Percentiles rank a stretch among this genome's conserved stretches.
Evolutionary conservation across 2,113 vertebrate species (phyloP).

Genomic region (Echinops telfairi): DNA sequence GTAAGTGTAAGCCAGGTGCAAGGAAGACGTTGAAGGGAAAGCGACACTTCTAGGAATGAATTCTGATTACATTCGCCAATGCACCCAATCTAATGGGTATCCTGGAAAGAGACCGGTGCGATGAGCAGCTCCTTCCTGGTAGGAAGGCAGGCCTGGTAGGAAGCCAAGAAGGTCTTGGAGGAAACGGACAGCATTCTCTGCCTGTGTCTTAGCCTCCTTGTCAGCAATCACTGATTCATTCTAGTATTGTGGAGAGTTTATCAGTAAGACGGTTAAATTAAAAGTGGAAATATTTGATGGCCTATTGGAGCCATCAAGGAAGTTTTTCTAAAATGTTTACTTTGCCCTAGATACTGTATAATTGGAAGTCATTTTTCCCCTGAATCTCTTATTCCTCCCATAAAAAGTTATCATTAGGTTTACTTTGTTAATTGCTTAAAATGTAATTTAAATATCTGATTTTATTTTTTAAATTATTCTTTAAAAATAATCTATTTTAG

Average conservation of each 20-base stretch:
- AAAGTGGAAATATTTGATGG: constrained; percentile 11
- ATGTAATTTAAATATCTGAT: constrained; percentile 21
- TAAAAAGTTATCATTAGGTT: constrained; percentile 7
- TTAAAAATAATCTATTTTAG: constrained; percentile 26
- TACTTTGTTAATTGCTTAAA: constrained; percentile 55
- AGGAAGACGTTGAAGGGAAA: not conserved
- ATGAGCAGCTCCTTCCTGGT: not conserved
- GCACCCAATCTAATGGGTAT: not conserved
- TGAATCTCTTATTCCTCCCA: not conserved
- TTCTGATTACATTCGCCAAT: not conserved
- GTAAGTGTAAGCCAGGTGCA: not conserved
- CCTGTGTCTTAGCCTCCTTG: not conserved
- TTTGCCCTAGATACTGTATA: not conserved
- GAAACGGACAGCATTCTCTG: not conserved
- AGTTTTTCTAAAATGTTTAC: constrained; percentile 17
- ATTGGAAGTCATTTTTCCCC: not conserved
- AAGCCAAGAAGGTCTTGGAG: not conserved
- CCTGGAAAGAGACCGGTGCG: not conserved
- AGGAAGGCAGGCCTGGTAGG: not conserved
- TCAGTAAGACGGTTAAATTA: not conserved
- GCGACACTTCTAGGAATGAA: rapidly evolving
- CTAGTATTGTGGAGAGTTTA: not conserved
- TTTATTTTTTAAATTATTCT: constrained; percentile 39
- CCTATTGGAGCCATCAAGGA: not conserved
- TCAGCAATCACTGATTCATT: not conserved